Base-by-base conservation (phyloP, 2,888 invertebrate genomes). In the Zaprionus bogoriensis region DNA sequence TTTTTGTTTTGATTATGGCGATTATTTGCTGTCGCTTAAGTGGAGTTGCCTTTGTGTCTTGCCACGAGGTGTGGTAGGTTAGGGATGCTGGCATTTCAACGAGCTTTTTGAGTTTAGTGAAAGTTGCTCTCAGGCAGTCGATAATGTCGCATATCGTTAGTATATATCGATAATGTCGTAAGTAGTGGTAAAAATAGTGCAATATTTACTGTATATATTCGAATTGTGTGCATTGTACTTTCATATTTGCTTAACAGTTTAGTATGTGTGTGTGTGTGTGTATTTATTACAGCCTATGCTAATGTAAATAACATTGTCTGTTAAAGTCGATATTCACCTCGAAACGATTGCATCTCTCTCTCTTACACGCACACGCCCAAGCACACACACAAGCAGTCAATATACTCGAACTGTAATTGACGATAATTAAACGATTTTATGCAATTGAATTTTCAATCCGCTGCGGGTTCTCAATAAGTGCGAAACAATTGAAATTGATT, bases 1-100 rank as follows among this genome's bases (percentile, higher is more conserved):
- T 76, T 79, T 82, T 71, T 83, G 84, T 86, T 85, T 81, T 85
- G 81, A 83, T 85, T 83, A 81, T 70, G 76, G 67, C 79, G 72
- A 79, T 76, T 17, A 36, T 79, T 81, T 69, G 74, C 55, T 51
- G 74, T 62, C 73, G 62, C 70, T 73, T 74, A 64, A 55, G 53
- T 52, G 66, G 62, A 10, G 19, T 39, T 39, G 62, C 55, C 67
- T 75, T 72, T 76, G 73, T 70, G 48, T 46, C 57, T 59, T 54
- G 42, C 48, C 14, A 36, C 55, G 46, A 80, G 80, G 80, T 80
- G 80, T 80, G 80, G 85, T 80, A 80, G 80, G 80, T 80, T 80
- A 84, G 80, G 80, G 72, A 55, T 71, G 27, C 6, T 39, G 4
- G 4, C 14, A 12, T 32, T 32, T 10, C 10, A 4, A 14, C 17